These are phyloP conservation scores for Adrianichthys oophorus DNA, from an alignment of 2,797 vertebrate genomes.

Conservation along the genomic window DNA sequence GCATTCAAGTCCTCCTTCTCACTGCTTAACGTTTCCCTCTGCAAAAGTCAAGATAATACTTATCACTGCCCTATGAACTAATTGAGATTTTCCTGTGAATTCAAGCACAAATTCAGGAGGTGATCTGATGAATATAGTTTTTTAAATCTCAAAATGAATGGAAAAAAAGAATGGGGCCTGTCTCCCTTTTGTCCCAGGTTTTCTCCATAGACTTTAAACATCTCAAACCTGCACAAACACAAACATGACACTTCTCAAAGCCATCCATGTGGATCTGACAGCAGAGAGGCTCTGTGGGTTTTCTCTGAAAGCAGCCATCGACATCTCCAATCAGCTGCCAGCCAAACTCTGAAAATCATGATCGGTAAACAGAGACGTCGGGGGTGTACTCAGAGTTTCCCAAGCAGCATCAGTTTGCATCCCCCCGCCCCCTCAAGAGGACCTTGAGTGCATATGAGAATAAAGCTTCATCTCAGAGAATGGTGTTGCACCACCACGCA, in stretches of 20 bases:
- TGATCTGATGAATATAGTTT: background rate
- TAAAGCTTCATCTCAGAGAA: constrained; percentile 51
- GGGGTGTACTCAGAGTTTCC: constrained; percentile 52
- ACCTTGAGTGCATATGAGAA: constrained; percentile 47
- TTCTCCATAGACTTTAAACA: constrained; percentile 26
- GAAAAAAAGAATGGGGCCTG: background rate
- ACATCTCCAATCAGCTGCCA: constrained; percentile 59
- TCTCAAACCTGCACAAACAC: constrained; percentile 18
- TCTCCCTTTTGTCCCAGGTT: constrained; percentile 2
- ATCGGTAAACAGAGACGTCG: constrained; percentile 64
- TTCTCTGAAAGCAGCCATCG: constrained; percentile 39
- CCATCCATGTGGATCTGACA: constrained; percentile 67
- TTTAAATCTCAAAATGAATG: background rate
- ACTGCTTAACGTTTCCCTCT: constrained; percentile 83
- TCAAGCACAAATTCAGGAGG: background rate
- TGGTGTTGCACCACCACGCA: constrained; percentile 20
- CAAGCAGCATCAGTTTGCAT: constrained; percentile 34
- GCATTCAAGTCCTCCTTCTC: constrained; percentile 86
- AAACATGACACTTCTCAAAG: constrained; percentile 43
- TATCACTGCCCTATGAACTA: background rate
- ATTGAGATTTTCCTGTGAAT: background rate
- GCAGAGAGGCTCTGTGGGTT: constrained; percentile 45
- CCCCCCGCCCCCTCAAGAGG: constrained; percentile 48
- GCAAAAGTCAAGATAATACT: constrained; percentile 8
- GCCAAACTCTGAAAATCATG: constrained; percentile 44